Conservation (phyloP, 2,888 invertebrate species). For the Fissipunctia ypsillon region DNA sequence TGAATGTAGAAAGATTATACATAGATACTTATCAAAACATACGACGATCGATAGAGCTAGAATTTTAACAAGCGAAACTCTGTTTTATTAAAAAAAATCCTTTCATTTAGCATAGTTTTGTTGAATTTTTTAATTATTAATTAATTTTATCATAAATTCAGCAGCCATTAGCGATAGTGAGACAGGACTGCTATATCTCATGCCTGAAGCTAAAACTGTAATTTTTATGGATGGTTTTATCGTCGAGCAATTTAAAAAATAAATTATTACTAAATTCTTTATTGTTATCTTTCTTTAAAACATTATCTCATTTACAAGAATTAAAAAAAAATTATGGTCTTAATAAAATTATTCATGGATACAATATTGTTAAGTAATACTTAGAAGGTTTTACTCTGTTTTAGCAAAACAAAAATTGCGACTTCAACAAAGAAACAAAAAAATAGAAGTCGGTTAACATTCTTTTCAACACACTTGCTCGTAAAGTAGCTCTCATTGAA, state of each 20-base stretch:
- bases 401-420: neutral
- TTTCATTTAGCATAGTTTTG: neutral
- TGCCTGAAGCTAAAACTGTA: constrained; percentile 11
- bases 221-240: constrained; percentile 18
- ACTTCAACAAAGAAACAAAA: neutral
- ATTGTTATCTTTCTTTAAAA: constrained; percentile 6
- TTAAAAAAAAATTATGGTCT: neutral
- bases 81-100: constrained; percentile 15
- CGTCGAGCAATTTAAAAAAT: constrained; percentile 18
- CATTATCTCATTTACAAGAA: constrained; percentile 6
- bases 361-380: constrained; percentile 7
- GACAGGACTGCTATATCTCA: constrained; percentile 29
- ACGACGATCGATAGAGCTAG: constrained; percentile 6
- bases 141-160: constrained; percentile 30
- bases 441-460: no score
- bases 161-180: neutral
- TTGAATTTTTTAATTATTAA: constrained; percentile 3
- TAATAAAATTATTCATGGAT: neutral
- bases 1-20: constrained; percentile 29
- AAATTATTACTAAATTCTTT: constrained; percentile 14
- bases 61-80: constrained; percentile 37
- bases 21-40: constrained; percentile 12
- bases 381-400: neutral
- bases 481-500: no score
- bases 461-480: no score